phyloP scores from a whole-genome alignment of 2,888 invertebrate genomes.

The Idaea biselata region DNA sequence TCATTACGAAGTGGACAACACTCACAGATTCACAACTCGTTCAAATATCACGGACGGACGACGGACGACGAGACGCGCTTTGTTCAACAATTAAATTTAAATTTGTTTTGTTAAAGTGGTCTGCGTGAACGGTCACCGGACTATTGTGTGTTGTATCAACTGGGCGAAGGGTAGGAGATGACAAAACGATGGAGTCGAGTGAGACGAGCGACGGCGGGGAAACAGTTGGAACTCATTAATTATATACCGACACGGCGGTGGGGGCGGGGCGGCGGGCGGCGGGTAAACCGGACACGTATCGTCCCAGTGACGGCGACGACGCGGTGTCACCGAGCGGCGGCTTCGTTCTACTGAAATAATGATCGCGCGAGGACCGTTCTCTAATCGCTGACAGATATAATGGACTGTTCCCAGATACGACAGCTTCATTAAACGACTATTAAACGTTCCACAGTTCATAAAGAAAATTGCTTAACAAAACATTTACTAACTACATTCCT shows the following conservation, averaged over 20 bases:
- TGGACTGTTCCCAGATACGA: neutral
- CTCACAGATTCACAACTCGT: conserved; percentile 8
- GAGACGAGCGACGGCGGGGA: neutral
- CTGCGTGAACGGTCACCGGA: neutral
- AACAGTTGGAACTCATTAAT: neutral
- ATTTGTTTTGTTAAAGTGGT: conserved; percentile 12
- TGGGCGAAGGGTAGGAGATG: too few relatives aligned
- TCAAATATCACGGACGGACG: conserved; percentile 8
- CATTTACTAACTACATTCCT: neutral
- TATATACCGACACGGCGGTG: neutral
- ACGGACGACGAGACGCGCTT: too few relatives aligned
- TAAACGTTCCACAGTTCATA: neutral
- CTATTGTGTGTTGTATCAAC: neutral
- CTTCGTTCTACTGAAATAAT: neutral
- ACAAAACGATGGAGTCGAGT: neutral
- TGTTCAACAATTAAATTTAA: conserved; percentile 17
- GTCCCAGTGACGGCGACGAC: neutral
- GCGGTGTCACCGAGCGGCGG: neutral
- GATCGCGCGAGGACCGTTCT: neutral
- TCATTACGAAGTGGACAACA: conserved; percentile 16
- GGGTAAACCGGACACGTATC: neutral
- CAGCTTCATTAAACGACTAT: neutral
- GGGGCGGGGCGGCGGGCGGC: neutral
- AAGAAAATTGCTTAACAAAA: neutral
- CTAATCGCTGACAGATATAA: neutral